Percentiles rank a stretch among this genome's conserved stretches.
Evolutionary conservation across 2,113 vertebrate genomes (phyloP).

Genomic region (Xyrauchen texanus): DNA sequence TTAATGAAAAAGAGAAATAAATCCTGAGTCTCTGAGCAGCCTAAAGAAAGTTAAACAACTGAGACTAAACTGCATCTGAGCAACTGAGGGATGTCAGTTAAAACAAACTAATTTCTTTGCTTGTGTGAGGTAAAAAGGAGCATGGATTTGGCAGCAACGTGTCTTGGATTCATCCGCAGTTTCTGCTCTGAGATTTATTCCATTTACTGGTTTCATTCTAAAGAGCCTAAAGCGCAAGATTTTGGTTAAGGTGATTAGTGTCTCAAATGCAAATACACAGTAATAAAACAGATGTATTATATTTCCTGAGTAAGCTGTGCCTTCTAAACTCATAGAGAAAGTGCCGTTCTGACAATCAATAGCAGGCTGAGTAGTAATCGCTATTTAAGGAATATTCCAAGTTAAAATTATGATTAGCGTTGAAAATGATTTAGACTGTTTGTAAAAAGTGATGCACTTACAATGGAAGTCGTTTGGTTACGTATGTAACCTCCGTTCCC

Average conservation of each 20-base stretch:
- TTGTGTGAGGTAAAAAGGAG: not conserved
- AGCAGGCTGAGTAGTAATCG: not conserved
- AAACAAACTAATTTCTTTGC: not conserved
- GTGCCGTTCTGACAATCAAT: not conserved
- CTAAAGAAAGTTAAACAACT: constrained; percentile 34
- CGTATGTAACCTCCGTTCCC: no score
- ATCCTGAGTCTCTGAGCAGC: constrained; percentile 10
- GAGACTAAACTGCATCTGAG: constrained; percentile 17
- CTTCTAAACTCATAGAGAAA: not conserved
- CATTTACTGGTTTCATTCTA: not conserved
- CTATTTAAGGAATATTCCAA: not conserved
- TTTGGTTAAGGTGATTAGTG: not conserved
- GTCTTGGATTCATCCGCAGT: not conserved
- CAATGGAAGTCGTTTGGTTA: no score
- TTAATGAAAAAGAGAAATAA: not conserved
- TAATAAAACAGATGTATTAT: not conserved
- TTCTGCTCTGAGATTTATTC: not conserved
- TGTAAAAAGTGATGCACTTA: no score
- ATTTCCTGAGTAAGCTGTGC: not conserved
- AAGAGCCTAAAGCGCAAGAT: not conserved
- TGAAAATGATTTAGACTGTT: no score
- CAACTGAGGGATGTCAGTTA: constrained; percentile 1
- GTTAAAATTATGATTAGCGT: no score
- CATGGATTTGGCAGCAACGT: not conserved
- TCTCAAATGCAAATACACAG: not conserved